These are phyloP conservation scores for Microctenopoma stevenorrisi DNA, from an alignment of 2,797 vertebrate genomes.

Conservation along the genomic window DNA sequence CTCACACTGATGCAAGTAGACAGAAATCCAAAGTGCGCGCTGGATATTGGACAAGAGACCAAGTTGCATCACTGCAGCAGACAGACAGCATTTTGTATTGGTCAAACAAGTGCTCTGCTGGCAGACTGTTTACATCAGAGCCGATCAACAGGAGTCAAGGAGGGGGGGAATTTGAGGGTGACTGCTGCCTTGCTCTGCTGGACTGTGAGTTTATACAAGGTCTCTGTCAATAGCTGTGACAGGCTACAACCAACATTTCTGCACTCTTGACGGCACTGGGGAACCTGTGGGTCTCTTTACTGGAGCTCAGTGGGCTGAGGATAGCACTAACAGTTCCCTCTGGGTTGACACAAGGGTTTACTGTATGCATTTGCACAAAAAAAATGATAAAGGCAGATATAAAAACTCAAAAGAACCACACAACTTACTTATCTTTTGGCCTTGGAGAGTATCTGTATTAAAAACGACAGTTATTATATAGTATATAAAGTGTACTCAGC, in stretches of 20 bases:
- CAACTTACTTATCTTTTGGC: neutral
- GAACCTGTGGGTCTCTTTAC: slow-evolving; percentile 17
- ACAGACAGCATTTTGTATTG: slow-evolving; percentile 38
- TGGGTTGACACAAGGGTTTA: slow-evolving; percentile 1
- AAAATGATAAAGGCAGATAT: neutral
- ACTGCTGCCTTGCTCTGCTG: slow-evolving; percentile 55
- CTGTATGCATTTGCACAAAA: slow-evolving; percentile 17
- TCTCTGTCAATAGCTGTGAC: slow-evolving; percentile 65
- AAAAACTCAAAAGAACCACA: slow-evolving; percentile 3
- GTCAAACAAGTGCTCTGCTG: slow-evolving; percentile 47
- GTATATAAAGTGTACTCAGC: slow-evolving; percentile 15
- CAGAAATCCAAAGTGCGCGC: slow-evolving; percentile 39
- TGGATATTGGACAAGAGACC: slow-evolving; percentile 17
- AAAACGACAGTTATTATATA: neutral
- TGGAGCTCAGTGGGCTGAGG: slow-evolving; percentile 19
- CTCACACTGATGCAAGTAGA: slow-evolving; percentile 58
- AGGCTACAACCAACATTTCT: slow-evolving; percentile 59
- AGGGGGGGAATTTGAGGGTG: slow-evolving; percentile 65
- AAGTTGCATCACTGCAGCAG: slow-evolving; percentile 49
- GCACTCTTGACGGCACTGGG: slow-evolving; percentile 37
- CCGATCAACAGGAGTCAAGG: slow-evolving; percentile 50
- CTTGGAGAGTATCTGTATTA: slow-evolving; percentile 28
- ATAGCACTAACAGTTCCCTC: slow-evolving; percentile 27
- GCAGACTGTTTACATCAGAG: slow-evolving; percentile 50
- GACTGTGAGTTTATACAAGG: slow-evolving; percentile 65